Base-by-base conservation (phyloP, 64 coral and sea anemone genomes). In the Hydrozoanthus tunicans region DNA sequence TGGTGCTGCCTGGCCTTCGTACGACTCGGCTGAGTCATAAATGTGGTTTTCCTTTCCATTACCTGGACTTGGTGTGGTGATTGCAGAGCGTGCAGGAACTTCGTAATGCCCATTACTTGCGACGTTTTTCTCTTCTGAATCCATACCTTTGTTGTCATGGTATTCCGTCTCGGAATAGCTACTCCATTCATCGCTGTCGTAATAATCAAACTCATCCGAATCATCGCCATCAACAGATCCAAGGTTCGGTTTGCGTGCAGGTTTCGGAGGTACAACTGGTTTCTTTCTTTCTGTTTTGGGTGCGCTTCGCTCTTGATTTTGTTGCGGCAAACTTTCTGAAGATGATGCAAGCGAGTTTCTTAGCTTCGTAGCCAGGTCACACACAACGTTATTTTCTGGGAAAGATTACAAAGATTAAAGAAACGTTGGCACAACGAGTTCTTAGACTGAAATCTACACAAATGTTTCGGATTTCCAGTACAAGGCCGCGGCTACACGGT, bases 141-240 rank as follows among this genome's bases (percentile, higher is more conserved):
- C 15, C 15, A 55, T 20, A 7, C 64, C 52, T n/a, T 85, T 53
- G 53, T 71, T 72, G 8, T 86, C 65, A 11, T 7, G 15, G 13
- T 20, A 56, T 73, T 88, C 84, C 51, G 84, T 23, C 12, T 88
- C 84, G 73, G 84, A 88, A 12, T 60, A 88, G 26, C 84, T 88
- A 3, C 74, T 56, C 84, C 84, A 88, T 43, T 88, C 84, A 3
- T 88, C 84, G 43, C 84, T 88, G 12, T 88, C 84, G 17, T 88
- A 88, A 7, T 88, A 67, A 3, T 88, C 68, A 43, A 71, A 86
- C 0, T 75, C 84, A 75, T 75, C 67, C 0, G 25, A 88, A 58
- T 88, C 84, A 15, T 75, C 84, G 55, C 14, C 20, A 26, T 15
- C 17, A 14, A 43, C 32, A 43, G 32, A 43, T 43, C 23, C 54